Base-by-base conservation (phyloP, 2,113 vertebrate genomes). In the Coreoperca whiteheadi region DNA sequence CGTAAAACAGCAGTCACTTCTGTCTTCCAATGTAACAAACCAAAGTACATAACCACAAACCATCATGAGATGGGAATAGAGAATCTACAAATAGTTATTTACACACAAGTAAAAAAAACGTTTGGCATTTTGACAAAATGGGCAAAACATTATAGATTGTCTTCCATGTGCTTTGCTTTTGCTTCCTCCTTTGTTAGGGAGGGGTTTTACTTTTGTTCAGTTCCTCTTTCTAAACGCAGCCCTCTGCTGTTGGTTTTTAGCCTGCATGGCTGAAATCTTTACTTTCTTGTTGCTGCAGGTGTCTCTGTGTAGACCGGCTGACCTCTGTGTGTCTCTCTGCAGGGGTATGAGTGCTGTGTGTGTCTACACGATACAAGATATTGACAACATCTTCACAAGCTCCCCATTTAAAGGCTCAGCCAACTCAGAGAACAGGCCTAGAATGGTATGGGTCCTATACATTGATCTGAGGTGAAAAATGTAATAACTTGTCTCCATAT, bases 291-390 rank as follows among this genome's bases (percentile, higher is more conserved):
- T 63, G 18, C 48, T 80, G 2, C 46, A 37, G 37, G 59, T 39
- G 48, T 71, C 0, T 76, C n/a, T 37, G 23, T 43, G 34, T 34
- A 11, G 11, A 43, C 10, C 1, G 21, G 25, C 61, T 89, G 39
- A 83, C 30, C 8, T 7, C 5, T 80, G 56, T 78, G 16, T 90
- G 16, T 90, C 41, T 89, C 4, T 78, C 30, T 63, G 21, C 87
- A 96, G 95, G 93, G 87, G 83, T 0, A 87, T 94, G 82, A 93
- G 85, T 23, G 95, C 94, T 8, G 90, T 96, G 30, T 96, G 95
- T 16, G 81, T 93, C 60, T 96, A 95, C 68, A 82, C 66, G 0
- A 59, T 94, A 70, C 3, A 16, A 6, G 82, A 92, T 20, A 94
- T 96, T n/a, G 63, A 84, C 8, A 0, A 6, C 0, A 3, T 93